These are phyloP conservation scores for Sparus aurata DNA, from an alignment of 2,797 vertebrate species.

Conservation along the genomic window DNA sequence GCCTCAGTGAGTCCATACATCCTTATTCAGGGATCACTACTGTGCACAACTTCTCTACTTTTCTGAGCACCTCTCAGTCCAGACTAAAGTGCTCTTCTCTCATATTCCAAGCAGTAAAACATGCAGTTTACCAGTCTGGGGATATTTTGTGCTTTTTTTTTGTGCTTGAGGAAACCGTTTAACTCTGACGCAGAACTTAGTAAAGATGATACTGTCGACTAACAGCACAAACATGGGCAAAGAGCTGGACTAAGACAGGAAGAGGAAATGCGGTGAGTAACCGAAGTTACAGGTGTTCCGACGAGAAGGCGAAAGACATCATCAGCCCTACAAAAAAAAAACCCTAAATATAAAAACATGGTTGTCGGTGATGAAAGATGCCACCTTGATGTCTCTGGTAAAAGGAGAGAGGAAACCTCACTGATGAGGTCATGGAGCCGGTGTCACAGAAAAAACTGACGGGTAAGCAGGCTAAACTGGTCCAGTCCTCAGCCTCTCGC, in stretches of 20 bases:
- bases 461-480: conserved; percentile 56
- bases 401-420: conserved; percentile 14
- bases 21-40: not conserved
- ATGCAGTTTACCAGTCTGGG: not conserved
- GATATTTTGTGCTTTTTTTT: not conserved
- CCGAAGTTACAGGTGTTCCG: not conserved
- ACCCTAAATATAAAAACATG: too few species aligned
- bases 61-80: not conserved
- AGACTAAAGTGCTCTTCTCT: not conserved
- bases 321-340: not conserved
- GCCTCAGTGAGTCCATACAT: not conserved
- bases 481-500: conserved; percentile 28
- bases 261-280: not conserved
- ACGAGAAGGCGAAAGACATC: not conserved
- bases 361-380: not conserved
- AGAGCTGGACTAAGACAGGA: not conserved
- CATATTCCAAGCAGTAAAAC: not conserved
- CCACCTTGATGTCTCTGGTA: not conserved
- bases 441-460: conserved; percentile 24
- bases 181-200: not conserved
- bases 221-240: not conserved
- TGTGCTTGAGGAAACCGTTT: not conserved
- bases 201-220: not conserved
- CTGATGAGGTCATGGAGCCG: conserved; percentile 5
- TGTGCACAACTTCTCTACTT: not conserved